Conservation (phyloP, 2,888 invertebrate species). For the Amiota mariae region DNA sequence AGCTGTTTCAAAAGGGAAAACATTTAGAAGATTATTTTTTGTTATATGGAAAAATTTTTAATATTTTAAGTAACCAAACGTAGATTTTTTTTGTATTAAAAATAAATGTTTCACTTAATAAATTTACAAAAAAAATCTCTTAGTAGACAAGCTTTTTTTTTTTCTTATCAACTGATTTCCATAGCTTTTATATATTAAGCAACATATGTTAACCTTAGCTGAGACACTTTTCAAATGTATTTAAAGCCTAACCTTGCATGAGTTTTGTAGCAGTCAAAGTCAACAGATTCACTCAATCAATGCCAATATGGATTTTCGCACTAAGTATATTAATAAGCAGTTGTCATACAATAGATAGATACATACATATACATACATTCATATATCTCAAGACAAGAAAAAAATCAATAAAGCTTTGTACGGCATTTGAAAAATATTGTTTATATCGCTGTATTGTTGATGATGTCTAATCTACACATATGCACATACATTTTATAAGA, state of each 20-base stretch:
- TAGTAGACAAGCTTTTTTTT: too few species aligned
- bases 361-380: too few species aligned
- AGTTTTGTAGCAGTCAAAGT: conserved; percentile 46
- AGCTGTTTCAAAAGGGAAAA: conserved; percentile 40
- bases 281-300: conserved; percentile 31
- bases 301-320: not conserved
- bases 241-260: conserved; percentile 63
- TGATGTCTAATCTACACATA: too few species aligned
- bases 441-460: too few species aligned
- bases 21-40: not conserved
- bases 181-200: conserved; percentile 24
- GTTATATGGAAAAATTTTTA: too few species aligned
- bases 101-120: too few species aligned
- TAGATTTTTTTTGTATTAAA: too few species aligned
- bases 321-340: too few species aligned
- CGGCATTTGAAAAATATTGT: not conserved
- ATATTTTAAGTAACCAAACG: too few species aligned
- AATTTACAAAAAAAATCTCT: too few species aligned
- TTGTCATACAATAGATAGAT: too few species aligned
- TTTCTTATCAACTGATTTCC: not conserved
- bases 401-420: conserved; percentile 8
- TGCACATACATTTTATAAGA: too few species aligned
- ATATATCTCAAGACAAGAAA: not conserved
- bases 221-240: conserved; percentile 29
- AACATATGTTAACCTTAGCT: conserved; percentile 53